phyloP scores from a whole-genome alignment of 2,797 vertebrate genomes.

The Philypnodon macrostomus region DNA sequence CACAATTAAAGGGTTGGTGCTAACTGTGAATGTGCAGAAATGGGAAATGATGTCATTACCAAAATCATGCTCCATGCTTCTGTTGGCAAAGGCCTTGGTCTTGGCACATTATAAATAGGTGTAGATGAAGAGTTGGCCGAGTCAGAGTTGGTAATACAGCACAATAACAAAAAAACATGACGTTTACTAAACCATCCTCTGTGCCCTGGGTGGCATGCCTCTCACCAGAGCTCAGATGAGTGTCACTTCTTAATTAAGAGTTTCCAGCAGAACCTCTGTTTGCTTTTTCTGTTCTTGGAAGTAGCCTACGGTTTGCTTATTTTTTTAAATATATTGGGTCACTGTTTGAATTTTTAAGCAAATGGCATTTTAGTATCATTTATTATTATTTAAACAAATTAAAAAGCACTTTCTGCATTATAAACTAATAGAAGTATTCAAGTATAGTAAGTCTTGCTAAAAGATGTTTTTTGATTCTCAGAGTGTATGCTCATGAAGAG shows the following conservation, averaged over 20 bases:
- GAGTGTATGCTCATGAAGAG: conserved; percentile 59
- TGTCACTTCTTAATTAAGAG: conserved; percentile 21
- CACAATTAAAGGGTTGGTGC: conserved; percentile 17
- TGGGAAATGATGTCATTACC: conserved; percentile 31
- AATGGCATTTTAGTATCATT: neutral
- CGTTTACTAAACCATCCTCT: conserved; percentile 46
- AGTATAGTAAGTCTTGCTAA: conserved; percentile 45
- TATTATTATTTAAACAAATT: conserved; percentile 15
- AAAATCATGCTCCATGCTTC: conserved; percentile 48
- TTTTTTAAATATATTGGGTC: neutral
- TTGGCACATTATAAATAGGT: conserved; percentile 51
- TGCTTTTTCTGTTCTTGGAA: conserved; percentile 31
- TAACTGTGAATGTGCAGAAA: conserved; percentile 35
- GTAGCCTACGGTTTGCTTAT: neutral
- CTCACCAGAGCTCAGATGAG: conserved; percentile 29
- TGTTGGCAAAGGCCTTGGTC: conserved; percentile 44
- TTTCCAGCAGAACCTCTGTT: conserved; percentile 35
- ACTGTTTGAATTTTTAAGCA: neutral
- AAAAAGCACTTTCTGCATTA: conserved; percentile 29
- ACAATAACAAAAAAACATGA: conserved; percentile 38
- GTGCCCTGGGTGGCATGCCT: conserved; percentile 37
- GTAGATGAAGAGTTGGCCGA: conserved; percentile 48
- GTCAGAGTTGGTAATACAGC: conserved; percentile 46
- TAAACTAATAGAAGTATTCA: conserved; percentile 50
- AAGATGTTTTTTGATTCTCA: too few species aligned